Conservation (phyloP, 2,888 invertebrate species). For the Masnerella sp. region DNA sequence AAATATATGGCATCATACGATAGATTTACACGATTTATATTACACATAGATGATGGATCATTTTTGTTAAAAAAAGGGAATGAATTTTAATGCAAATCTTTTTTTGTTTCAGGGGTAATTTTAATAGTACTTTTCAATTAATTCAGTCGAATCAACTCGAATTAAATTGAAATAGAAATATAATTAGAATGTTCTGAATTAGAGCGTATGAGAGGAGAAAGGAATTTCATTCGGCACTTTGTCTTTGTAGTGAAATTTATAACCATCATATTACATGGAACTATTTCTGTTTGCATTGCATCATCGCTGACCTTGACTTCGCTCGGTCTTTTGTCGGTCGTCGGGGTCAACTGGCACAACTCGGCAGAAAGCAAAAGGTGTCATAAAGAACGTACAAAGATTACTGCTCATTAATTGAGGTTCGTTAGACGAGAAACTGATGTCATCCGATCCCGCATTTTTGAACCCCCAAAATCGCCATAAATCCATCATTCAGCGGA, state of each 20-base stretch:
- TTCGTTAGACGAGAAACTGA: conserved; percentile 35
- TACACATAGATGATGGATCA: too few species aligned
- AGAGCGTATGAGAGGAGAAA: too few species aligned
- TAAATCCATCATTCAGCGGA: conserved; percentile 40
- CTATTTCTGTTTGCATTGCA: conserved; percentile 33
- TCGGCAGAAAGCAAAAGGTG: conserved; percentile 36
- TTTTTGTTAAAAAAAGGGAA: too few species aligned
- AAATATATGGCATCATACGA: too few species aligned
- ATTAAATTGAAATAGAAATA: too few species aligned
- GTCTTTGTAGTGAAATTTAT: conserved; percentile 21
- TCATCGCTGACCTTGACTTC: conserved; percentile 33
- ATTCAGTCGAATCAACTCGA: too few species aligned
- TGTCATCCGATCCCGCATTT: conserved; percentile 14
- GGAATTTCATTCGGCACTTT: conserved; percentile 3
- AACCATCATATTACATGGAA: conserved; percentile 3
- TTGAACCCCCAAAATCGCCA: conserved; percentile 16
- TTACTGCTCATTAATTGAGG: conserved; percentile 21
- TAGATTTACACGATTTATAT: too few species aligned
- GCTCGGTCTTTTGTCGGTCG: conserved; percentile 30
- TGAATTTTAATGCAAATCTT: too few species aligned
- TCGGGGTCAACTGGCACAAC: conserved; percentile 28
- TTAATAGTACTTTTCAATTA: too few species aligned
- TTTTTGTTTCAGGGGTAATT: too few species aligned
- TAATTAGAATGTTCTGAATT: too few species aligned
- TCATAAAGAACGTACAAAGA: conserved; percentile 18